Percentiles rank a stretch among this genome's conserved stretches.
Conservation (phyloP, 2,113 vertebrate species). For the Hippotragus niger region DNA sequence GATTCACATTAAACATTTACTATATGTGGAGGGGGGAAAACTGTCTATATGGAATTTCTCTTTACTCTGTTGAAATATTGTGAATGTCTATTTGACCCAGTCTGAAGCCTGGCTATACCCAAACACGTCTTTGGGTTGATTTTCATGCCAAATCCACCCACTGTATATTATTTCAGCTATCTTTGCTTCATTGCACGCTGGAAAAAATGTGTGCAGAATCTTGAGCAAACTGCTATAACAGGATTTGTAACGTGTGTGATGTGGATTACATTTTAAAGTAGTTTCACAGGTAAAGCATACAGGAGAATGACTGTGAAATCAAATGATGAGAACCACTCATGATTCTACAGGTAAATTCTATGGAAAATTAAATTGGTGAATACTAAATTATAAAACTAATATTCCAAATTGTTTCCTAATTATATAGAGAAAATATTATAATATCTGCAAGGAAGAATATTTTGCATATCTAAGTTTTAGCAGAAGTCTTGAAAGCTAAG, state of each 20-base stretch:
- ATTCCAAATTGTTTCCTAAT: background rate
- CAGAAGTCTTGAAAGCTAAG: background rate
- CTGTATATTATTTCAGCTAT: background rate
- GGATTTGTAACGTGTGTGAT: slow-evolving; percentile 4
- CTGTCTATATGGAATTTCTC: background rate
- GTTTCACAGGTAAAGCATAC: background rate
- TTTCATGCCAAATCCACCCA: slow-evolving; percentile 3
- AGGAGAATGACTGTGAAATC: background rate
- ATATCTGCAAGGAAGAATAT: background rate
- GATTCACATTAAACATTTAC: slow-evolving; percentile 19
- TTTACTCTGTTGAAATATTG: background rate
- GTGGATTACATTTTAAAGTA: background rate
- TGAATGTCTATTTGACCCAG: background rate
- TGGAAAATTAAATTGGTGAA: slow-evolving; percentile 5
- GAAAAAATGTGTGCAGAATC: slow-evolving; percentile 28
- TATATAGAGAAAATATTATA: background rate
- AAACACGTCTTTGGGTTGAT: background rate
- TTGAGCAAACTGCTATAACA: background rate
- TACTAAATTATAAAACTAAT: background rate
- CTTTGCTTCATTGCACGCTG: background rate
- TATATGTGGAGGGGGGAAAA: background rate
- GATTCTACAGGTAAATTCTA: slow-evolving; percentile 12
- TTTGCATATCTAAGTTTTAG: background rate
- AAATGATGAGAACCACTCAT: background rate
- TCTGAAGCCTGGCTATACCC: background rate